phyloP scores from a whole-genome alignment of 2,888 invertebrate species.

The Phortica magna region DNA sequence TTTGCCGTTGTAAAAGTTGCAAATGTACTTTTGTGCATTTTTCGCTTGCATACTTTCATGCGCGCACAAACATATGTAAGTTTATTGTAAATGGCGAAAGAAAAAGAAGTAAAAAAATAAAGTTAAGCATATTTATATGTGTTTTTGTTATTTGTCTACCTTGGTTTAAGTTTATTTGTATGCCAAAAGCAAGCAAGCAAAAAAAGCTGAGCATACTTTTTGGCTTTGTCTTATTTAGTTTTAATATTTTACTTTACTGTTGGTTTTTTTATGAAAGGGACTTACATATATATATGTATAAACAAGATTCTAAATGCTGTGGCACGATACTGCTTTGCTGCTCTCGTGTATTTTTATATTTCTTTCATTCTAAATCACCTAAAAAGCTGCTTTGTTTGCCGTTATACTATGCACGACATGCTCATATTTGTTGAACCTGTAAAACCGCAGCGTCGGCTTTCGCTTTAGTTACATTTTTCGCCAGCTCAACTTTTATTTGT shows the following conservation, averaged over 20 bases:
- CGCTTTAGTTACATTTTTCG: not conserved
- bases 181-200: not conserved
- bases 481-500: slow-evolving; percentile 8
- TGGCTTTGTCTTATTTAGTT: slow-evolving; percentile 27
- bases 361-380: not conserved
- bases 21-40: slow-evolving; percentile 19
- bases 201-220: slow-evolving; percentile 19
- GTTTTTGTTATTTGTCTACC: not conserved
- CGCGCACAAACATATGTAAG: not conserved
- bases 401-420: not conserved
- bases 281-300: not conserved
- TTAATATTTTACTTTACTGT: slow-evolving; percentile 16
- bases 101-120: not conserved
- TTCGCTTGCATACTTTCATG: slow-evolving; percentile 19
- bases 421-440: not conserved
- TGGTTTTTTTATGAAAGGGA: not conserved
- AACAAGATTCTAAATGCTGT: not conserved
- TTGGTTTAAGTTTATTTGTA: not conserved
- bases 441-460: not conserved
- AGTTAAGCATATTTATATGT: not conserved
- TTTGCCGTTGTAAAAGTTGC: slow-evolving; percentile 19
- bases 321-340: not conserved
- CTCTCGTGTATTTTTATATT: not conserved
- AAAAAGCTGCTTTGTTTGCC: slow-evolving; percentile 6
- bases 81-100: not conserved